Percentiles rank a stretch among this genome's conserved stretches.
Evolutionary conservation across 2,113 vertebrate species (phyloP).

Genomic region (Elachura formosa): DNA sequence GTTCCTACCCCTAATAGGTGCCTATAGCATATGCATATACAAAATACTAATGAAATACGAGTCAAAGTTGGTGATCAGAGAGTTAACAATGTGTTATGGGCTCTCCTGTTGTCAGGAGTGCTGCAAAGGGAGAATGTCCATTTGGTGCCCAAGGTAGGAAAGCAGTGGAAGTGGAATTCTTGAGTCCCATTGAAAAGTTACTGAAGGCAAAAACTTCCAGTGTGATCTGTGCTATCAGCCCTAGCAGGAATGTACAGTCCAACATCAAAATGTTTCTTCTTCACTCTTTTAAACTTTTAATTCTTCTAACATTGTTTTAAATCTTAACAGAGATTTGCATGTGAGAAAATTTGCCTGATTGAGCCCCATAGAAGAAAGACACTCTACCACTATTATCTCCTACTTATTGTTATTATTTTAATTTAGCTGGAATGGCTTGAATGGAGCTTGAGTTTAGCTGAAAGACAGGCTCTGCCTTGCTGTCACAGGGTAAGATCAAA

Average conservation of each 20-base stretch:
- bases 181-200: neutral
- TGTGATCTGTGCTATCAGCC: neutral
- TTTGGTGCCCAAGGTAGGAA: neutral
- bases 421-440: neutral
- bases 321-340: neutral
- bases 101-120: neutral
- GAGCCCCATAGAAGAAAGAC: neutral
- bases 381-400: neutral
- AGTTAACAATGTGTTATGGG: accelerated
- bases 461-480: neutral
- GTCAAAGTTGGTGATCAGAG: neutral
- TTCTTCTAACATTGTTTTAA: neutral
- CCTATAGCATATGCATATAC: neutral
- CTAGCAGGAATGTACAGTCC: neutral
- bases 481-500: neutral
- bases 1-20: neutral
- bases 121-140: neutral
- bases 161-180: neutral
- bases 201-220: neutral
- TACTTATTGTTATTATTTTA: neutral
- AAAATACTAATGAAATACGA: neutral
- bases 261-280: neutral
- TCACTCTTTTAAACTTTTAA: neutral
- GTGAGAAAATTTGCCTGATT: neutral
- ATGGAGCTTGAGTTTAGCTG: neutral